phyloP scores from a whole-genome alignment of 2,797 vertebrate genomes.

The Odontamblyopus rebecca region DNA sequence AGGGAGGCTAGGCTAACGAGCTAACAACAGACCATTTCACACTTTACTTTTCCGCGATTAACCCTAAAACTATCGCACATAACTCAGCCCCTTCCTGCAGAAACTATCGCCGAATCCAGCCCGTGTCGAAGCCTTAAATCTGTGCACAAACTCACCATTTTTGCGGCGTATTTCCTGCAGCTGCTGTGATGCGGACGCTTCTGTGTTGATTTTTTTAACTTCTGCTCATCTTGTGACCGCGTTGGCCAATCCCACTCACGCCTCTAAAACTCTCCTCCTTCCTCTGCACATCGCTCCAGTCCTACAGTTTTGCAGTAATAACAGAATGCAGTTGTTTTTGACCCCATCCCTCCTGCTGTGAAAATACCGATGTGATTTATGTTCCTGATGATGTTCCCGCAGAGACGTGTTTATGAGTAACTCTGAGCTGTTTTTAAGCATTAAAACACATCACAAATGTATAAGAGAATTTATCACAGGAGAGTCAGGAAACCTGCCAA shows the following conservation, averaged over 20 bases:
- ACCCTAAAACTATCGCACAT: constrained; percentile 17
- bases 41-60: constrained; percentile 25
- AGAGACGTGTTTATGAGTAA: no score
- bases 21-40: constrained; percentile 44
- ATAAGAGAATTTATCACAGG: no score
- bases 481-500: no score
- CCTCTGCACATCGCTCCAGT: no score
- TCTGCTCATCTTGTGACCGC: constrained; percentile 62
- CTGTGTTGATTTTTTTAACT: constrained; percentile 42
- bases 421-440: no score
- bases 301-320: no score
- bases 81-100: neutral
- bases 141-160: constrained; percentile 59
- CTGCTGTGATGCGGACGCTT: constrained; percentile 45
- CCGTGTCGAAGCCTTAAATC: neutral
- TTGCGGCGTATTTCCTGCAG: constrained; percentile 45
- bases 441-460: no score
- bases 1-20: constrained; percentile 67
- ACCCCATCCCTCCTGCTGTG: no score
- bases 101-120: accelerated
- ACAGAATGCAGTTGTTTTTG: no score
- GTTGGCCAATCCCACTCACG: constrained; percentile 47
- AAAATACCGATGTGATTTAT: no score
- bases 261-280: neutral
- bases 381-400: no score